phyloP scores from a whole-genome alignment of 2,113 vertebrate species.

The Apaloderma vittatum region DNA sequence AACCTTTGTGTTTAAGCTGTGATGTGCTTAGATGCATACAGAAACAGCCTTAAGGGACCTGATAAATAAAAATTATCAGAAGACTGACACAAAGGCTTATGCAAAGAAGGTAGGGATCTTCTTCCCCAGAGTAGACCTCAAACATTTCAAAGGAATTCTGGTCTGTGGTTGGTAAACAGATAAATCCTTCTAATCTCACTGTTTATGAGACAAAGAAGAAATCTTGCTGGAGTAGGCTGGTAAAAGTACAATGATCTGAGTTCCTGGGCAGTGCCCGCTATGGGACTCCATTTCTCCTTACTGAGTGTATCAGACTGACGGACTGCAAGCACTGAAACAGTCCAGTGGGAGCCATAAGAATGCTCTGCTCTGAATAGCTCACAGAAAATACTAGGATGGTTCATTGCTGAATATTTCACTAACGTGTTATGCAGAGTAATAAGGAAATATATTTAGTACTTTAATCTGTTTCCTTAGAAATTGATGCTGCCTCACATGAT shows the following conservation, averaged over 20 bases:
- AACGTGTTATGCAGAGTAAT: neutral
- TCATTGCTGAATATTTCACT: neutral
- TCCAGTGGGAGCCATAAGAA: neutral
- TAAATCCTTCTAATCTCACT: neutral
- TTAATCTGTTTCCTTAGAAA: conserved; percentile 17
- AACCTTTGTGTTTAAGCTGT: neutral
- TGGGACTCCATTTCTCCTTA: neutral
- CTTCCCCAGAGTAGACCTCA: neutral
- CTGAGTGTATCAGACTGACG: neutral
- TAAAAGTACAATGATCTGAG: neutral
- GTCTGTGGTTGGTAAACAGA: conserved; percentile 1
- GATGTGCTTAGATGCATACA: neutral
- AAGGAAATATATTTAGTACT: neutral
- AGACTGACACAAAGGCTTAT: neutral
- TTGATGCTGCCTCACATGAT: neutral
- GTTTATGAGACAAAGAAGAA: neutral
- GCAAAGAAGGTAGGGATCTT: conserved; percentile 4
- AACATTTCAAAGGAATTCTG: conserved; percentile 18
- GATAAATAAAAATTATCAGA: neutral
- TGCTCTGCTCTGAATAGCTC: neutral
- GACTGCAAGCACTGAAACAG: neutral
- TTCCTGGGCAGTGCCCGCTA: neutral
- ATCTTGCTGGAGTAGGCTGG: neutral
- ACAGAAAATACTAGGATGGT: neutral
- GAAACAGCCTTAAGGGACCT: neutral